Evolutionary conservation across 2,888 invertebrate species (phyloP), one percentile per base, ranked within the genome.

Genomic region (Galerucella calmariensis): DNA sequence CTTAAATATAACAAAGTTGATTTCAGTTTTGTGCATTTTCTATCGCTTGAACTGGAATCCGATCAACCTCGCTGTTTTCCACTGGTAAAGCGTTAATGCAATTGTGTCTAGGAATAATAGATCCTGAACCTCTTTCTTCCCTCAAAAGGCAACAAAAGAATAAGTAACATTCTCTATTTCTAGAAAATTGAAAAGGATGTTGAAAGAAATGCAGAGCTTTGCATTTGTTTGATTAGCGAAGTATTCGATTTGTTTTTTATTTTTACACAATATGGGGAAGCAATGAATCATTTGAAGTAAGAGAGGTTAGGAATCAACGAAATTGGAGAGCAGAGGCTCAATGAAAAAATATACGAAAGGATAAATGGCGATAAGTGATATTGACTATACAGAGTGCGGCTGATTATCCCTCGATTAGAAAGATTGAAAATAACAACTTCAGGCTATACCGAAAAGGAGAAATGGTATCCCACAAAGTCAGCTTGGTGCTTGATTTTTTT

Each of bases 71-170:
- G 20, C 46, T 70, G 65, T 70, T 70, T 44, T 65, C 70, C 56
- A 53, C 70, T 51, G 62, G 61, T 48, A 62, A 48, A 56, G 65
- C 56, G 63, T 70, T 70, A 70, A 70, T 70, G 63, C 70, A 70
- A 70, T 70, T 70, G 65, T 65, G 65, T 65, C 63, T 51, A 53
- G 44, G 9, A 70, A 70, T 56, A 65, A 70, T 51, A 20, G 63
- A 70, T 65, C 65, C 70, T 56, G 63, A 27, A 35, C 51, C 48
- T 46, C 65, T 56, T 53, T 41, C 16, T 35, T 41, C 35, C n/a
- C n/a, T n/a, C n/a, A 63, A 53, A 51, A 69, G 20, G 46, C 56
- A 67, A 24, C 48, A 27, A 24, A 9, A 24, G 24, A 24, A 46
- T n/a, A n/a, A 69, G 61, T 51, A 63, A 63, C 63, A 14, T 24